A percentile compares a stretch with the other conserved stretches of the same genome.
phyloP scores from a whole-genome alignment of 2,888 invertebrate genomes.

The Alloscopus bannaensis region DNA sequence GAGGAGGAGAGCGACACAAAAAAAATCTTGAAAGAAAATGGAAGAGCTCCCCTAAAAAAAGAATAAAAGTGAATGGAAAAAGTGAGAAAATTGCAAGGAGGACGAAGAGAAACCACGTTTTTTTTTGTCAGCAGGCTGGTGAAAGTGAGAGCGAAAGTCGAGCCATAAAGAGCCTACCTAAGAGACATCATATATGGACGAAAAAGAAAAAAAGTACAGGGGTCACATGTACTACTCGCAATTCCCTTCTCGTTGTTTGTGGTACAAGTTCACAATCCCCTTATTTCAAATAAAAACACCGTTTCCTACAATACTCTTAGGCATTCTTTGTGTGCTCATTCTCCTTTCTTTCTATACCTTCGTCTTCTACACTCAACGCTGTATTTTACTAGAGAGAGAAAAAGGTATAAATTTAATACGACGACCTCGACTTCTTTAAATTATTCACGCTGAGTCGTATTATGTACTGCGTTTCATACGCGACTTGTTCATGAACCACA shows the following conservation, averaged over 20 bases:
- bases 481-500: too few relatives aligned
- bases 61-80: slow-evolving; percentile 28
- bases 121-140: slow-evolving; percentile 41
- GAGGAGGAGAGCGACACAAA: slow-evolving; percentile 13
- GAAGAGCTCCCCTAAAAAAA: background rate
- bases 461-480: too few relatives aligned
- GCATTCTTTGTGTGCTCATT: background rate
- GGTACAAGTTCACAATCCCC: background rate
- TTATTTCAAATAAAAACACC: slow-evolving; percentile 12
- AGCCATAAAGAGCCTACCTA: slow-evolving; percentile 51
- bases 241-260: background rate
- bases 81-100: slow-evolving; percentile 34
- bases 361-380: background rate
- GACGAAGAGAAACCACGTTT: too few relatives aligned
- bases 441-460: too few relatives aligned
- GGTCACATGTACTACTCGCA: background rate
- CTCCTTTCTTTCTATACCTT: background rate
- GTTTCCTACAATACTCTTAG: slow-evolving; percentile 15
- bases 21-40: slow-evolving; percentile 28
- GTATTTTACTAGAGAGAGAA: too few relatives aligned
- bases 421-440: too few relatives aligned
- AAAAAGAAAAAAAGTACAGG: too few relatives aligned
- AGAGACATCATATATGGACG: slow-evolving; percentile 55
- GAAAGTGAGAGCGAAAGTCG: slow-evolving; percentile 25
- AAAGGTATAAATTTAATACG: too few relatives aligned